phyloP scores from a whole-genome alignment of 1,140 invertebrate genomes.

The Hylyphantes graminicola region DNA sequence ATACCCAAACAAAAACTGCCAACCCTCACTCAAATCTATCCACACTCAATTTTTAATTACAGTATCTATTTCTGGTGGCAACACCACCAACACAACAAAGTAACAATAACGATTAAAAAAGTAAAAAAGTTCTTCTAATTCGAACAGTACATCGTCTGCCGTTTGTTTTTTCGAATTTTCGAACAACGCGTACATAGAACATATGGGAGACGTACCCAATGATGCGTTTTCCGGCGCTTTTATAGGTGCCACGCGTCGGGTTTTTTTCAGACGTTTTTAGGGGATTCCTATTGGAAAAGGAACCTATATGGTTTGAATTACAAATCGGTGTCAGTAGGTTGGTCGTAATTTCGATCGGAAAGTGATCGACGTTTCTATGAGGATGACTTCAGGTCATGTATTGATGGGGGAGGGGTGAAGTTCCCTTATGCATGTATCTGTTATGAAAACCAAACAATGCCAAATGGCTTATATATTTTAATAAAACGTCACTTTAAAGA shows the following conservation, averaged over 20 bases:
- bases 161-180: constrained; percentile 20
- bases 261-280: background rate
- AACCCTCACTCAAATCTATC: no score
- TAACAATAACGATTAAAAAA: background rate
- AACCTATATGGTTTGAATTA: constrained; percentile 1
- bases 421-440: no score
- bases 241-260: constrained; percentile 49
- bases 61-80: background rate
- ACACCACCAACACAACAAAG: background rate
- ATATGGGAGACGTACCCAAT: constrained; percentile 53
- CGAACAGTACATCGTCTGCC: background rate
- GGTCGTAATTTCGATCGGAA: background rate
- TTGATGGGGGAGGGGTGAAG: background rate
- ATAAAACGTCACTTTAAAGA: no score
- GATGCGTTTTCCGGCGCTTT: constrained; percentile 36
- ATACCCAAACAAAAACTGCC: no score
- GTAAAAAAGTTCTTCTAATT: background rate
- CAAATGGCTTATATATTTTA: no score
- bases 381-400: background rate
- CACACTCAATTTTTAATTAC: no score
- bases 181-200: background rate
- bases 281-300: constrained; percentile 22
- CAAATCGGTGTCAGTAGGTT: constrained; percentile 36
- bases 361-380: background rate
- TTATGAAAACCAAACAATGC: no score